Base-by-base conservation (phyloP, 2,888 invertebrate species). In the Anthophora plumipes region DNA sequence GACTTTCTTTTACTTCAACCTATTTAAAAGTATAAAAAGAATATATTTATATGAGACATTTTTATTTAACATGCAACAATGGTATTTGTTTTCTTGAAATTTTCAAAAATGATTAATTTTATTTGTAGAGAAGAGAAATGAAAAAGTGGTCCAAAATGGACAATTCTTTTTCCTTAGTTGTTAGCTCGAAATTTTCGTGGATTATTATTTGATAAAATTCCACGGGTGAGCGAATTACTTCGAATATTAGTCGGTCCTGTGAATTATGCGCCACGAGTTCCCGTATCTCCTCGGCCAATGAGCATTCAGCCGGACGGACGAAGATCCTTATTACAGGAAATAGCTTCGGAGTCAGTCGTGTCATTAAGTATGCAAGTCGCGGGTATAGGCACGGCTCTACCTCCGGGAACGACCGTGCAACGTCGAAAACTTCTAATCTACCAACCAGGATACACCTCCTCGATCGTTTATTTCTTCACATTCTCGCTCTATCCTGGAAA, bases 281-380 rank as follows among this genome's bases (percentile, higher is more conserved):
- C 25, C 63, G 67, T 41, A 48, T n/a, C 31, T 48, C 50, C 8
- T 0, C 14, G 20, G 22, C 14, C 60, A 54, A 67, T 75, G 80
- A 54, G 77, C 73, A 60, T 84, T 67, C 85, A 48, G 46, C 68
- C 64, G 73, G 61, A 83, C 57, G 78, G 55, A 81, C 73, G 83
- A 72, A 69, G 88, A 88, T 87, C 77, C 88, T 89, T 87, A 87
- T 89, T 88, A 89, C 83, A 87, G 87, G 87, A 88, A 88, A 88
- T 83, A 78, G 78, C 81, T 84, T 83, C 64, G 77, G 77, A 73
- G 78, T 69, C 64, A 59, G 77, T 83, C 87, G 57, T 72, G 85
- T 84, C 87, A 84, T 88, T 84, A 84, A 78, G 79, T 88, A 88
- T 88, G 88, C 88, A 60, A 80, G 84, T 82, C 80, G 69, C 79